phyloP scores from a whole-genome alignment of 1,140 invertebrate genomes.

The Nebria ingens region DNA sequence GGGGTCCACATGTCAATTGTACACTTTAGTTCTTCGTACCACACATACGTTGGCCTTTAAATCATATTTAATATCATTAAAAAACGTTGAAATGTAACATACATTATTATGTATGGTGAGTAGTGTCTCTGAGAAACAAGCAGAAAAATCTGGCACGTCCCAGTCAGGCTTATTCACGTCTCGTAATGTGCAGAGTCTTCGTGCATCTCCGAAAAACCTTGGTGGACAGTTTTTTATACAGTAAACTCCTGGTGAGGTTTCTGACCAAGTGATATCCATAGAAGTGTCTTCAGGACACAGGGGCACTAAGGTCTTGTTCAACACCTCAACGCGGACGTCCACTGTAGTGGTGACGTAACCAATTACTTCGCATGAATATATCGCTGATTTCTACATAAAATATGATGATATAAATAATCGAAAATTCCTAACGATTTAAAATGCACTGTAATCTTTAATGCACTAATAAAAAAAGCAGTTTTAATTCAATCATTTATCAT shows the following conservation, averaged over 20 bases:
- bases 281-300: constrained; percentile 33
- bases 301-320: constrained; percentile 44
- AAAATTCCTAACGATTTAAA: no score
- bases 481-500: no score
- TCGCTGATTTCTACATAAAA: constrained; percentile 44
- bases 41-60: no score
- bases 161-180: constrained; percentile 52
- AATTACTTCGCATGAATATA: constrained; percentile 48
- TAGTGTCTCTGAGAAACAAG: constrained; percentile 54
- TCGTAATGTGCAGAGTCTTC: constrained; percentile 45
- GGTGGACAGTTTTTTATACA: constrained; percentile 48
- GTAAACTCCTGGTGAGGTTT: constrained; percentile 48
- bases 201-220: constrained; percentile 39
- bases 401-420: no score
- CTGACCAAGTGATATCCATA: constrained; percentile 44
- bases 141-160: constrained; percentile 61
- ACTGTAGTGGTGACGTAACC: constrained; percentile 44
- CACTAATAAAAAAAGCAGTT: no score
- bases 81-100: no score
- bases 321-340: constrained; percentile 48
- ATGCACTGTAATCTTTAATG: no score
- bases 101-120: constrained; percentile 53
- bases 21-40: no score
- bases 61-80: no score
- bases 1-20: no score